Evolutionary conservation across 2,113 vertebrate species (phyloP), one percentile per base, ranked within the genome.

Genomic region (Campylomormyrus numenius): DNA sequence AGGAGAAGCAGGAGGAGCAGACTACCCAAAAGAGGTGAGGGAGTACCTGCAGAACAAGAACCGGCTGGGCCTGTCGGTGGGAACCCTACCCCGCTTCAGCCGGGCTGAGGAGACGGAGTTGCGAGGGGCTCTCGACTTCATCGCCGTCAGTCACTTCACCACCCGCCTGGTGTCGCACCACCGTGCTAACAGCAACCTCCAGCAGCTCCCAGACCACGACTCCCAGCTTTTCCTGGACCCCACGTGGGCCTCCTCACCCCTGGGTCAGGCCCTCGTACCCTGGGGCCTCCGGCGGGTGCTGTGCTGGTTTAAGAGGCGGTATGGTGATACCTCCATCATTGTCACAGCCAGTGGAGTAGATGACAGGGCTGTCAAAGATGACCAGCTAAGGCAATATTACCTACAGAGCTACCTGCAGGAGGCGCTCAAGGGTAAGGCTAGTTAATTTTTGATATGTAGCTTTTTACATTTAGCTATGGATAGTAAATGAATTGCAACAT

Each of bases 141-240:
- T 96, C 0, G 97, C 98, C 0, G 92, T 99, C 39, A 99, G 98
- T 92, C 98, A 99, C 93, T 99, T 99, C 91, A 99, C 98, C 48
- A 99, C 98, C 0, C 95, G 96, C 50, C 95, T 99, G 74, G 96
- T 99, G 89, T 93, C 96, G 85, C 96, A 96, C 0, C 93, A 93
- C n/a, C 87, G 52, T 56, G 91, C 92, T 88, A 92, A 92, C 0
- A 94, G 94, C 89, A 96, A 92, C 93, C 93, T 90, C 88, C 89
- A 49, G 89, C 92, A 94, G 17, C 91, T 93, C 19, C 92, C 91
- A 1, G 96, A 97, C 89, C 95, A 95, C 5, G 96, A 95, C 80
- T 95, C 96, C 50, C 91, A 94, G 2, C 96, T 96, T 49, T 95
- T 98, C 74, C 95, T 96, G 66, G 98, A 99, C 90, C 94, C 96